A percentile compares a stretch with the other conserved stretches of the same genome.
Conservation (phyloP, 2,888 invertebrate species). For the Caradrina kadenii region DNA sequence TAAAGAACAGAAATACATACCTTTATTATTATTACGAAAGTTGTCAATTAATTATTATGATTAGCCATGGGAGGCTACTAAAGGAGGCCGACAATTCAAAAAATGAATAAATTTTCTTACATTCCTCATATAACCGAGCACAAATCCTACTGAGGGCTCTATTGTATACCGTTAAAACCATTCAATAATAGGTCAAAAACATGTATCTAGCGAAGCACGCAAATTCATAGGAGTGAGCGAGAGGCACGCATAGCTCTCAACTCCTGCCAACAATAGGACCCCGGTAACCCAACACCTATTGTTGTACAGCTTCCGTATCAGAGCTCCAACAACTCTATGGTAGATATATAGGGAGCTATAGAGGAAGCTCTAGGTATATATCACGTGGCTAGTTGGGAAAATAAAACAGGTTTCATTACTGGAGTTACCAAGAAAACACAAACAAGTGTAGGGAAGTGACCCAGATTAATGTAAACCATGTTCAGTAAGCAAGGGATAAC, state of each 20-base stretch:
- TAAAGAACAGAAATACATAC: too few relatives aligned
- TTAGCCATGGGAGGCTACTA: too few relatives aligned
- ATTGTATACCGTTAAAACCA: constrained; percentile 44
- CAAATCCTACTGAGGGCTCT: constrained; percentile 16
- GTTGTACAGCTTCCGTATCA: constrained; percentile 48
- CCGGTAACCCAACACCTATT: constrained; percentile 47
- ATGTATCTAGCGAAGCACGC: constrained; percentile 31
- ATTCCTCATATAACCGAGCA: neutral
- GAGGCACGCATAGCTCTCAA: constrained; percentile 1
- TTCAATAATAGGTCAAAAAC: constrained; percentile 34
- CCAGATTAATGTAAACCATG: neutral
- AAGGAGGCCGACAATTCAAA: neutral
- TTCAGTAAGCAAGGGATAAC: neutral
- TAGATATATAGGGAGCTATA: constrained; percentile 2
- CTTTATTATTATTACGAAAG: too few relatives aligned
- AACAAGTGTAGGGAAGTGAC: neutral
- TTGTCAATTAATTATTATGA: too few relatives aligned
- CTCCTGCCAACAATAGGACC: constrained; percentile 35
- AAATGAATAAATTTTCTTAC: neutral
- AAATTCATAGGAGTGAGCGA: constrained; percentile 22
- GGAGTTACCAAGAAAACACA: neutral
- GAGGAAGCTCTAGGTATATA: constrained; percentile 19
- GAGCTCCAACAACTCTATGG: constrained; percentile 1
- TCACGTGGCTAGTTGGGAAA: neutral
- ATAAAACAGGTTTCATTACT: constrained; percentile 1